Evolutionary conservation across 2,113 vertebrate species (phyloP), one percentile per base, ranked within the genome.

Genomic region (Ovis canadensis): DNA sequence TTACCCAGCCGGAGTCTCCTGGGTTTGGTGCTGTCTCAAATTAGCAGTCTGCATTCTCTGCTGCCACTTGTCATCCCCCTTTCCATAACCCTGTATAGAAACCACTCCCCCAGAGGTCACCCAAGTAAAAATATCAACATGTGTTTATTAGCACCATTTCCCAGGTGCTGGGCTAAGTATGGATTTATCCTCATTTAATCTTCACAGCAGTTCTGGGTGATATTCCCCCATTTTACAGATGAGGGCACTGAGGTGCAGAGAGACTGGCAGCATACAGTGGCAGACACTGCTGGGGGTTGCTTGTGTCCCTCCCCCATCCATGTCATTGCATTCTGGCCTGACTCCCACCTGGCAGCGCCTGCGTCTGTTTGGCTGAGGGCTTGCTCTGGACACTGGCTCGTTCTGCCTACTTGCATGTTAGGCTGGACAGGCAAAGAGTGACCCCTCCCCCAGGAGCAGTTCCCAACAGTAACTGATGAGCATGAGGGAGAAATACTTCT

Each of bases 1-100:
- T 86, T 55, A 54, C 91, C 67, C 59, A 89, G 78, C 83, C 17
- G 1, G 91, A 83, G 45, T 62, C 77, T 89, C 82, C 89, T 52
- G 82, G 36, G 36, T n/a, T 71, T 88, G 80, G 40, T 57, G 81
- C 74, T 52, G 36, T 59, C 57, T 95, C 82, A 57, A 0, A 91
- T 86, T n/a, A 83, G 55, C 83, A 12, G n/a, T 31, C 50, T 83
- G 95, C 54, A 1, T 55, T 82, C 25, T 83, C 16, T 14, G 45
- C 31, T 9, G 88, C 19, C 84, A 29, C 64, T 62, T 57, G 23
- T 7, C 1, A 8, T 64, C 84, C 60, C 7, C 3, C 93, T 91
- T 92, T 85, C 50, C 7, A 16, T 54, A 74, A 43, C 48, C 27
- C 45, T 77, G 27, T 6, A 0, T 25, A 31, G 82, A 95, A 25